Base-by-base conservation (phyloP, 2,888 invertebrate species). In the Melanargia galathea region DNA sequence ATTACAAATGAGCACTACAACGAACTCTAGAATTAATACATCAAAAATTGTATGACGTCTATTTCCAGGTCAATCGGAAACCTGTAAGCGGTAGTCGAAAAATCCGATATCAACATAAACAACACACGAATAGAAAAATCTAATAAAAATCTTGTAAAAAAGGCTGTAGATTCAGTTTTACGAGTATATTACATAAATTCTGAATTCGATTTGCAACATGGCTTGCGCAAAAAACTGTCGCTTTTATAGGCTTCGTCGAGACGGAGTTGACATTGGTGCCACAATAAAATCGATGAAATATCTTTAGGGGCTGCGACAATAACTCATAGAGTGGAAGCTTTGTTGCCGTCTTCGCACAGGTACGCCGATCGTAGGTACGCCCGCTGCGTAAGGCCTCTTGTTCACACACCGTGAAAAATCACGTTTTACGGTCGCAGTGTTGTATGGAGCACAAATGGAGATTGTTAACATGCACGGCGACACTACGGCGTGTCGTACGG, bases 201-300 rank as follows among this genome's bases (percentile, higher is more conserved):
- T 22, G 26, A 57, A 13, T 60, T 58, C 63, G 55, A 30, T 45
- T 49, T 61, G 52, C 26, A 54, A 59, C 45, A 52, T 52, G 38
- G 13, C 13, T 59, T 59, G 60, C 63, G 66, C 68, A 70, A 69
- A 70, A 69, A 70, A 67, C 51, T 45, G 63, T 66, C 67, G 48
- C 63, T 77, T 88, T 87, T 88, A 87, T 85, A 82, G 81, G 76
- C 74, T 75, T 81, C 81, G 86, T 78, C 88, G 87, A 86, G 90
- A 90, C 90, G 77, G 76, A 82, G 87, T 87, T 90, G 90, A 90
- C 91, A 90, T 84, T 76, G 90, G 91, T 88, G 91, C 90, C 90
- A 87, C 82, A 90, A 91, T 91, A 91, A 91, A 91, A 90, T 90
- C 88, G 86, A 90, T 91, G 90, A 91, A 87, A 88, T 90, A 91